Evolutionary conservation across 2,888 invertebrate genomes (phyloP).

Genomic region (Leucophora obtusa): DNA sequence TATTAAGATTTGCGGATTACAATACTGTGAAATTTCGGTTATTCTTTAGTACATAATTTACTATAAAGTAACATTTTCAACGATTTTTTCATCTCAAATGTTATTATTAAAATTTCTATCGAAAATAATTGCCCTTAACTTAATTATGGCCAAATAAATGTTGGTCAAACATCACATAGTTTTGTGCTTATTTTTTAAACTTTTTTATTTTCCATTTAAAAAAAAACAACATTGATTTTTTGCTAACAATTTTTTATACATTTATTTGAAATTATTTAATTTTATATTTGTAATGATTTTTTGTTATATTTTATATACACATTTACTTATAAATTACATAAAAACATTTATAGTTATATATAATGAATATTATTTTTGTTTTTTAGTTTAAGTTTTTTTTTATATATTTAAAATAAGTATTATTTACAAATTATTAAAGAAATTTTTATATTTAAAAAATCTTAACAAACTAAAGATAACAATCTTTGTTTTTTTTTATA

Average conservation of each 20-base stretch:
- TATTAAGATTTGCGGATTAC: no score
- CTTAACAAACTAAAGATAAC: constrained; percentile 45
- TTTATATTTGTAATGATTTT: constrained; percentile 28
- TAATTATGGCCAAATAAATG: no score
- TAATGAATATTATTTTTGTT: constrained; percentile 31
- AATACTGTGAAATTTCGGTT: no score
- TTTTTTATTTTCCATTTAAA: background rate
- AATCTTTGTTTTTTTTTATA: constrained; percentile 59
- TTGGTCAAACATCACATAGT: no score
- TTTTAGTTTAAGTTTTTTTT: constrained; percentile 23
- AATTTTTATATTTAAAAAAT: background rate
- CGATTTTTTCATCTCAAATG: no score
- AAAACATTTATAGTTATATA: constrained; percentile 60
- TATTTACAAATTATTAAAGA: constrained; percentile 31
- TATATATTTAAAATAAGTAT: constrained; percentile 16
- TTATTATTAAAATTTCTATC: no score
- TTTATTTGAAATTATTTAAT: constrained; percentile 49
- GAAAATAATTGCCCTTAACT: no score
- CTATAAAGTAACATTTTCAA: no score
- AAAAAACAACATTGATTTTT: constrained; percentile 52
- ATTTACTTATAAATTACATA: constrained; percentile 65
- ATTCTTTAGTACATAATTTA: no score
- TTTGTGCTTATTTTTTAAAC: no score
- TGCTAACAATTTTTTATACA: constrained; percentile 66
- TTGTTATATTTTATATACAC: constrained; percentile 56